Conservation (phyloP, 1,140 invertebrate species). For the Callitettix versicolor region DNA sequence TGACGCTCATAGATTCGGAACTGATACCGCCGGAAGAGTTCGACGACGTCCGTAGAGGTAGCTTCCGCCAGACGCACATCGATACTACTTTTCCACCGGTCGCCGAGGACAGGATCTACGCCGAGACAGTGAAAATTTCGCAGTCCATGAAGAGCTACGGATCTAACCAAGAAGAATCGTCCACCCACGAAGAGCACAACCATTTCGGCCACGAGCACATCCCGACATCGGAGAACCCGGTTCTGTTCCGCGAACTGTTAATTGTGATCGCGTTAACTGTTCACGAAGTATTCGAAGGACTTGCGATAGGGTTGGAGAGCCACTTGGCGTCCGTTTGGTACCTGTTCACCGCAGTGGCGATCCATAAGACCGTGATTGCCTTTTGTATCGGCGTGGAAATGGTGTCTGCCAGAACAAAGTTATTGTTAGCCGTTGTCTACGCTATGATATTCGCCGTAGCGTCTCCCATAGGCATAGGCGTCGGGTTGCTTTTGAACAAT, state of each 20-base stretch:
- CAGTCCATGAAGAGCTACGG: neutral
- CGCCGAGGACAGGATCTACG: too few species aligned
- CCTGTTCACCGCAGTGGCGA: slow-evolving; percentile 57
- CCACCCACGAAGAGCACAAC: neutral
- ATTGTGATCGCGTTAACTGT: slow-evolving; percentile 50
- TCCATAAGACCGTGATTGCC: slow-evolving; percentile 49
- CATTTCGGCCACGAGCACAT: slow-evolving; percentile 9
- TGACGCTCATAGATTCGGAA: too few species aligned
- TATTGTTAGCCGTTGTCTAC: slow-evolving; percentile 31
- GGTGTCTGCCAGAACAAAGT: slow-evolving; percentile 31
- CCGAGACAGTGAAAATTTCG: neutral
- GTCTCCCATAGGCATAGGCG: slow-evolving; percentile 43
- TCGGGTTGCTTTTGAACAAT: slow-evolving; percentile 50
- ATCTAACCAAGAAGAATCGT: neutral
- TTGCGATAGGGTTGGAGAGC: slow-evolving; percentile 49
- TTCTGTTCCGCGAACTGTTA: slow-evolving; percentile 34
- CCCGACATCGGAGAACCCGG: slow-evolving; percentile 1
- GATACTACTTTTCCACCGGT: too few species aligned
- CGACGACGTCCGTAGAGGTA: too few species aligned
- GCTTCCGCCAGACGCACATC: too few species aligned
- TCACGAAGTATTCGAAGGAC: slow-evolving; percentile 53
- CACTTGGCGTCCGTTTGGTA: slow-evolving; percentile 35
- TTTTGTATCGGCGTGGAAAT: slow-evolving; percentile 42
- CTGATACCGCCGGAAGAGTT: too few species aligned
- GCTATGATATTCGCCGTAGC: slow-evolving; percentile 41